These are phyloP conservation scores for Solenopsis invicta DNA, from an alignment of 1,140 invertebrate genomes.

Conservation along the genomic window DNA sequence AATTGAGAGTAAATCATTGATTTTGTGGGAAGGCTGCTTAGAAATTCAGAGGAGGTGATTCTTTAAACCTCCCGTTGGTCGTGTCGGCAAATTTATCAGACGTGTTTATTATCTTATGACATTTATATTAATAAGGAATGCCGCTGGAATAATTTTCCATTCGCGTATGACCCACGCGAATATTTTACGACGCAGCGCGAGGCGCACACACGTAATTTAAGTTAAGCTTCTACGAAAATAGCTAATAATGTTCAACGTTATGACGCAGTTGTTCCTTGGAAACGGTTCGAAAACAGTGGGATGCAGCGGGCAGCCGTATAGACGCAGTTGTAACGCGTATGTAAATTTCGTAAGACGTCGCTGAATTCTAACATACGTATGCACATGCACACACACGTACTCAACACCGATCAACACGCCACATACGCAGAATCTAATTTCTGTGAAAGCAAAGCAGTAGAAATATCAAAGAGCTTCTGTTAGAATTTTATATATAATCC, in stretches of 20 bases:
- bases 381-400: too few species aligned
- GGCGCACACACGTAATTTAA: slow-evolving; percentile 14
- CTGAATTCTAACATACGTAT: background rate
- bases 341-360: slow-evolving; percentile 41
- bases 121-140: slow-evolving; percentile 47
- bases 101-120: slow-evolving; percentile 22
- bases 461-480: background rate
- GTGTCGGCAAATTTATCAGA: slow-evolving; percentile 11
- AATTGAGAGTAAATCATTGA: slow-evolving; percentile 27
- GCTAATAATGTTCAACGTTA: slow-evolving; percentile 31
- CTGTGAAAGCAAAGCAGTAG: background rate
- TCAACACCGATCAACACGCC: background rate
- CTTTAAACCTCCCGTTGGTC: slow-evolving; percentile 8
- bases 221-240: slow-evolving; percentile 56
- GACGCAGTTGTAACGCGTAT: slow-evolving; percentile 50
- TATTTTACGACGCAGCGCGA: slow-evolving; percentile 22
- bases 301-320: slow-evolving; percentile 29
- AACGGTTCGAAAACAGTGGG: slow-evolving; percentile 36
- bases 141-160: slow-evolving; percentile 34
- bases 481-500: background rate
- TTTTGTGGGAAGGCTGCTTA: background rate
- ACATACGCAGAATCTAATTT: slow-evolving; percentile 35
- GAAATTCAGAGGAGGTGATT: slow-evolving; percentile 19
- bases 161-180: slow-evolving; percentile 12
- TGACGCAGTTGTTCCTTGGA: slow-evolving; percentile 43